Evolutionary conservation across 2,888 invertebrate species (phyloP), one percentile per base, ranked within the genome.

Genomic region (Diploptera punctata): DNA sequence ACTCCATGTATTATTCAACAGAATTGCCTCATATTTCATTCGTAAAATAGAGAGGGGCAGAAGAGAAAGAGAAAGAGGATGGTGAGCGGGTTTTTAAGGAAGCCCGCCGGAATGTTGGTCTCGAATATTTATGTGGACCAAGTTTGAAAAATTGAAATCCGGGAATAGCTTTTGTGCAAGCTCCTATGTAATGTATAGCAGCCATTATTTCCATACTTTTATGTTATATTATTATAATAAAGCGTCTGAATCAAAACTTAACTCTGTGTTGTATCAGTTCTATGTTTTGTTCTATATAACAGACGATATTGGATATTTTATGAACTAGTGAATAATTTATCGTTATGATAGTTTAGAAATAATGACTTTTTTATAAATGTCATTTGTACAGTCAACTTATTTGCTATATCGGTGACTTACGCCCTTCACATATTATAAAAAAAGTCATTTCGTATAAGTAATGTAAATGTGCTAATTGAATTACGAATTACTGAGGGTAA

Each of bases 11-110:
- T 87, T 87, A 87, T 87, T 87, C 87, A 87, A 84, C 86, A 85
- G 85, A 86, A 87, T 86, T 86, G 87, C 86, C 84, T 84, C 85
- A 87, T 87, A 87, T 86, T 86, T 87, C 87, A 87, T 86, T 84
- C 83, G 81, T 82, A 83, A 78, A 85, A 84, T 85, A 85, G 85
- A 85, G 84, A 78, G 65, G 57, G 74, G 33, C 60, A 69, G 60
- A 26, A 62, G 68, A 44, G 71, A 69, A 69, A 52, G 67, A 49
- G 24, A 67, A 13, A 26, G 26, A 13, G 18, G 31, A n/a, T 61
- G 54, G 54, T 60, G 60, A 68, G 57, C 68, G 44, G 68, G 67
- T 72, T 70, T 67, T 62, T 62, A 57, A 52, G 74, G 68, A 61
- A 60, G 71, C 57, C 38, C 44, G 29, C 47, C 57, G 62, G 49